Evolutionary conservation across 2,113 vertebrate species (phyloP), one percentile per base, ranked within the genome.

Genomic region (Aptenodytes forsteri): DNA sequence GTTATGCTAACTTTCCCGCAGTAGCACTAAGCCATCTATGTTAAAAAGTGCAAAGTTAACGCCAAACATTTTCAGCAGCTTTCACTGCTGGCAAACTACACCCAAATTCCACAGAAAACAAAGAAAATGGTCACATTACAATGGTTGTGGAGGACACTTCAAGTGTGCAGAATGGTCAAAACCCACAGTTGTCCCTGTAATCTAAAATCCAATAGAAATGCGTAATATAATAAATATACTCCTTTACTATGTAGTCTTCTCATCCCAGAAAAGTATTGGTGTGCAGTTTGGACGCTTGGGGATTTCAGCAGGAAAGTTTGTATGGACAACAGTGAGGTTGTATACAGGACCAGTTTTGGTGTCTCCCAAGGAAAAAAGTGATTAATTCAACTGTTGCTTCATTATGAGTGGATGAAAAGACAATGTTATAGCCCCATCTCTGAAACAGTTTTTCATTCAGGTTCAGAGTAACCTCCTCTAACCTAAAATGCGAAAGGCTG

Each of bases 401-500:
- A 67, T 40, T 44, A 40, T 7, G 3, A 83, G 20, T 26, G 55
- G 26, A 72, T 30, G 55, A 56, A 58, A 72, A 69, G 29, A 26
- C 13, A 49, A n/a, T 0, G 1, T 38, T 47, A 71, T 3, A 59
- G 30, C 5, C 59, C 52, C 1, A 9, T 13, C 32, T 87, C 44
- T 85, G 59, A 84, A 82, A 70, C 0, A 61, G 40, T 7, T 83
- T 27, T 47, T 71, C 12, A 58, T 42, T 12, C 10, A 66, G 16
- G 32, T 25, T 76, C 61, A 79, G 26, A 85, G 23, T n/a, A 59
- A 62, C 16, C 4, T 55, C 5, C 40, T 58, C 17, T 23, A 70
- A 34, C 17, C 16, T 32, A 38, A 72, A 50, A 3, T 13, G 30
- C 56, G 50, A n/a, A 65, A 50, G 13, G 62, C 75, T 11, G 16